Evolutionary conservation across 2,888 invertebrate species (phyloP).

Genomic region (Aquatica leii): DNA sequence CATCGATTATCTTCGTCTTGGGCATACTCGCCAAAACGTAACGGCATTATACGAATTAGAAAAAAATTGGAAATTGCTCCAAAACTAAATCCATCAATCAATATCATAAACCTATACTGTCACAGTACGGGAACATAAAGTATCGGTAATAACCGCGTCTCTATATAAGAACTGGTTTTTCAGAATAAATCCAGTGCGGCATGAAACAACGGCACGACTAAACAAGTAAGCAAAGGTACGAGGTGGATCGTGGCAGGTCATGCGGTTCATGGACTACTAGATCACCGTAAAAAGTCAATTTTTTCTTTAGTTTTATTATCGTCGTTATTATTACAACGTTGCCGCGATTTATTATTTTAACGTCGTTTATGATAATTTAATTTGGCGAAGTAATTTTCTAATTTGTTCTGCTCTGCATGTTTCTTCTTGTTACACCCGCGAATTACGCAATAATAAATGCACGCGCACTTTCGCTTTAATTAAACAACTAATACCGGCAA

Average conservation of each 20-base stretch:
- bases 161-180: constrained; percentile 53
- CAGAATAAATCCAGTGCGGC: constrained; percentile 56
- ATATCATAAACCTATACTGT: constrained; percentile 19
- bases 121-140: constrained; percentile 48
- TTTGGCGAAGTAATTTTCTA: constrained; percentile 32
- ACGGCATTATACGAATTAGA: constrained; percentile 32
- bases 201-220: constrained; percentile 57
- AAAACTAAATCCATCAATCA: constrained; percentile 28
- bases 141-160: constrained; percentile 52
- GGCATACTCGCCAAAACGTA: constrained; percentile 14
- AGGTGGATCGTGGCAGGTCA: constrained; percentile 58
- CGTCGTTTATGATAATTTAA: constrained; percentile 34
- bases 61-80: constrained; percentile 41
- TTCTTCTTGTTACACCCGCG: constrained; percentile 24
- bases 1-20: constrained; percentile 17
- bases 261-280: constrained; percentile 60
- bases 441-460: constrained; percentile 31
- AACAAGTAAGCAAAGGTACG: constrained; percentile 41
- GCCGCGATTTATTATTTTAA: constrained; percentile 23
- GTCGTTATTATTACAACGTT: constrained; percentile 20
- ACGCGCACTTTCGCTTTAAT: constrained; percentile 36
- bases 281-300: constrained; percentile 51
- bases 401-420: constrained; percentile 36
- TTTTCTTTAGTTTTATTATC: constrained; percentile 25
- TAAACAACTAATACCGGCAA: constrained; percentile 13